Evolutionary conservation across 2,797 vertebrate genomes (phyloP), one percentile per base, ranked within the genome.

Genomic region (Catharus ustulatus): DNA sequence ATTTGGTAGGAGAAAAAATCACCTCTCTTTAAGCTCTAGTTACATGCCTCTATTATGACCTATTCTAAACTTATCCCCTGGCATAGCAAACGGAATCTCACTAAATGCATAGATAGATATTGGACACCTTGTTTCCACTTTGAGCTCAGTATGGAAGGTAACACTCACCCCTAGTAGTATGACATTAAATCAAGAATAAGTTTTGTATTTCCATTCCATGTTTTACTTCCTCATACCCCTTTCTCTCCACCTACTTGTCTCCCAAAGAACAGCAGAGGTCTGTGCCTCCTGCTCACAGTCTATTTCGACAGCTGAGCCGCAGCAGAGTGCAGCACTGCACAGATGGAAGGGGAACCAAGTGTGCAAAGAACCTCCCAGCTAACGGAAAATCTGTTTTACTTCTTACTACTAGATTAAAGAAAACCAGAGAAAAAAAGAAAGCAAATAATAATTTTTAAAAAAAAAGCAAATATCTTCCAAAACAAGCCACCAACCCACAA

Each of bases 81-180:
- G 96, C 96, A 95, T 78, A 96, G 94, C 87, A 88, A 91, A 77
- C 32, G 95, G 96, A 96, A 97, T 95, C 78, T 94, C 91, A 96
- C 94, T 95, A 96, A 96, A 93, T 72, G 94, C 96, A 96, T 34
- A 96, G 90, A 97, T 96, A 97, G 97, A 97, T 94, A 97, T 94
- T 92, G 96, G 96, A 97, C 96, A 95, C 96, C 94, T 96, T 96
- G 95, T 96, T 97, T 97, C 97, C 95, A 97, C 95, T 97, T 97
- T 87, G 74, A 97, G 95, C 95, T 95, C 93, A 85, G 78, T 87
- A 88, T 92, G 46, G 95, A 96, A 97, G 96, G 95, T 94, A 97
- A 96, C 94, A 95, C 92, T 95, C 85, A 95, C 80, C 87, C 94
- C 71, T 40, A 84, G 89, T 11, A 89, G 55, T 89, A 57, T 87